Evolutionary conservation across 2,888 invertebrate genomes (phyloP).

Genomic region (Buathra laborator): DNA sequence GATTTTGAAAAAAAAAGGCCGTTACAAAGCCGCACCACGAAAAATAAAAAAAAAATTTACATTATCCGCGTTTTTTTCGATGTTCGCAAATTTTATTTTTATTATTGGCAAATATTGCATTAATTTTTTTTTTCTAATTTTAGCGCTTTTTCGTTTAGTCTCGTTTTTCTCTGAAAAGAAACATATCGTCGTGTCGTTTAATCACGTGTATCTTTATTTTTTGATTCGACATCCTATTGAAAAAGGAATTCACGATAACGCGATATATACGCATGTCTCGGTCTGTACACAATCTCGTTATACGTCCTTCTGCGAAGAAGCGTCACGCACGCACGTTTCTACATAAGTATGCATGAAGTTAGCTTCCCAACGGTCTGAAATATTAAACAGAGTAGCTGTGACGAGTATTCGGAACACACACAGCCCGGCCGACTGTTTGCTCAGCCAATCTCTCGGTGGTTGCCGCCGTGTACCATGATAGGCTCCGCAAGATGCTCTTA

Average conservation of each 20-base stretch:
- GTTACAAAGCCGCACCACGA: too few relatives aligned
- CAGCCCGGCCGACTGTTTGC: constrained; percentile 25
- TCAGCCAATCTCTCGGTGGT: constrained; percentile 21
- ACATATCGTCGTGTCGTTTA: too few relatives aligned
- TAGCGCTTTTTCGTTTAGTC: too few relatives aligned
- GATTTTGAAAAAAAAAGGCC: too few relatives aligned
- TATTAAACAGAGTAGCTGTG: constrained; percentile 77
- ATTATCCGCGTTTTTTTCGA: too few relatives aligned
- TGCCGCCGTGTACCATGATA: neutral
- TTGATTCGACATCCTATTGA: too few relatives aligned
- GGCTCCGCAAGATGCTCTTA: constrained; percentile 11
- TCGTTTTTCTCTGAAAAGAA: too few relatives aligned
- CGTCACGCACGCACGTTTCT: constrained; percentile 69
- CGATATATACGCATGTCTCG: constrained; percentile 40
- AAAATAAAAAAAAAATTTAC: too few relatives aligned
- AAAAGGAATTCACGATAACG: neutral
- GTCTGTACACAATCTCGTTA: constrained; percentile 7
- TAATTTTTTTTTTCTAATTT: too few relatives aligned
- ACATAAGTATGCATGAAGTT: constrained; percentile 81
- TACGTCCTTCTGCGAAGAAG: constrained; percentile 34
- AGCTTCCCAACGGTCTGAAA: constrained; percentile 77
- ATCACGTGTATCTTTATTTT: too few relatives aligned
- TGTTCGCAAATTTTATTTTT: too few relatives aligned
- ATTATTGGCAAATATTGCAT: too few relatives aligned
- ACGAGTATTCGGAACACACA: neutral